Base-by-base conservation (phyloP, 2,888 invertebrate genomes). In the Tholera decimalis region DNA sequence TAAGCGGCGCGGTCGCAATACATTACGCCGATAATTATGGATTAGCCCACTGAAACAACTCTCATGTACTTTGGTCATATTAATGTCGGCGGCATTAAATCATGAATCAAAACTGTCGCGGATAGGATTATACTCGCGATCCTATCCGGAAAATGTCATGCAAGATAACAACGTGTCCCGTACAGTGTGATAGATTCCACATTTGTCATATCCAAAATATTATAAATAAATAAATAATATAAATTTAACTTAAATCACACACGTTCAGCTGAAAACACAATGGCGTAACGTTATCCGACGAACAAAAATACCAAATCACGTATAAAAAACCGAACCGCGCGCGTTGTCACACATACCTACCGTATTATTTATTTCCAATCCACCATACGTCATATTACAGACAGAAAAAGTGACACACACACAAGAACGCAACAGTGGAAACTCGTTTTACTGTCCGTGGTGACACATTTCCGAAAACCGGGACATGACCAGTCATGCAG, bases 281-380 rank as follows among this genome's bases (percentile, higher is more conserved):
- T 75, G 77, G 66, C 69, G 80, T 83, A 83, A 84, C 85, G 84
- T 84, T 86, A 89, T 88, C 83, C 83, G 74, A 65, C 63, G 73
- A 77, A 84, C 81, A 86, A 84, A 86, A 78, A 83, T 83, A 86
- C 76, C 70, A 79, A 79, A 85, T 80, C 67, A 66, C 64, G 70
- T 79, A 83, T 83, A 83, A 85, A 89, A 89, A 86, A 85, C 76
- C 59, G 72, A 75, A 62, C 68, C 71, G 79, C 75, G 80, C 74
- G 82, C 72, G 80, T 80, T 81, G 83, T 83, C 79, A 75, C 69
- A 77, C 63, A 77, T 67, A 85, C 82, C 80, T 67, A 85, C 82
- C 80, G 83, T 85, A 88, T 88, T 88, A 91, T 91, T 90, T 89
- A 89, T 89, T 86, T 85, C 86, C 89, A 85, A 87, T 88, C 84